Evolutionary conservation across 2,113 vertebrate species (phyloP), one percentile per base, ranked within the genome.

Genomic region (Mionectes macconnelli): DNA sequence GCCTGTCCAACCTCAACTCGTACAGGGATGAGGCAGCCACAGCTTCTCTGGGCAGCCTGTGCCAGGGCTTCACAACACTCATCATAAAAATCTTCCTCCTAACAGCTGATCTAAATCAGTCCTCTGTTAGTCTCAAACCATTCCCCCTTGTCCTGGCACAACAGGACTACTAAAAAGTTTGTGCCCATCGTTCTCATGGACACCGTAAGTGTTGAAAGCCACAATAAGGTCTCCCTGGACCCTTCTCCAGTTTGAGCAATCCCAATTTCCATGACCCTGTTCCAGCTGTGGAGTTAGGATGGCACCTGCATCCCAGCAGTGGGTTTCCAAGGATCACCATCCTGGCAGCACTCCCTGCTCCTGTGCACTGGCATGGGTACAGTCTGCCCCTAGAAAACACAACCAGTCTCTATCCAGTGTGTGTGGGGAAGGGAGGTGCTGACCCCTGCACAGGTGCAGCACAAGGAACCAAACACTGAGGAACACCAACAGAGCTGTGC

Each of bases 1-100:
- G 12, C 20, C 39, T 0, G 0, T 35, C n/a, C 67, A 85, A 0
- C 30, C 25, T 33, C n/a, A 22, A 0, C 45, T 16, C 6, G 39
- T 0, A 1, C 33, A 59, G 13, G 37, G 50, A 72, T 52, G 64
- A 8, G 23, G 20, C 33, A 78, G 27, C 42, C 42, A 13, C 52
- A 73, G 66, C 44, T 57, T 3, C 33, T 57, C 50, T 57, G 57
- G 5, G 19, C 50, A 59, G 0, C 37, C 66, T n/a, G 16, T 73
- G 39, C 59, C 81, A 59, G 81, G 16, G 4, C 23, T 44, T 84
- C 12, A 4, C 0, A 23, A 57, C 5, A 12, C 28, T 45, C 45
- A 66, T 19, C 25, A 52, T 39, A 45, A 40, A 73, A 42, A 16
- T 7, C 30, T 53, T 31, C 30, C 22, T n/a, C 39, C 44, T 45